Evolutionary conservation across 2,888 invertebrate species (phyloP).

Genomic region (Drosophila lutescens): DNA sequence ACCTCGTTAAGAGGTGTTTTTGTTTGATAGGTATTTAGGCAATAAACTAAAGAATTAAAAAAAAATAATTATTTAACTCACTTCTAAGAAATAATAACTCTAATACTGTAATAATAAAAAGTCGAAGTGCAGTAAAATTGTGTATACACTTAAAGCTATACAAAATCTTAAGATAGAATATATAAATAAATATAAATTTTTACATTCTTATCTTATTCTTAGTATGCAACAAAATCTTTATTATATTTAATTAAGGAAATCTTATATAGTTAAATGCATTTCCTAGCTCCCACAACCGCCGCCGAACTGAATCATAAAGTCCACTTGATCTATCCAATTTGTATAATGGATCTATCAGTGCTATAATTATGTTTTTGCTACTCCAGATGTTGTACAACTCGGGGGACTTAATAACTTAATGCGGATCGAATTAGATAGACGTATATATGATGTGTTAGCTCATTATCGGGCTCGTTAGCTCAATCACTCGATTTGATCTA

Average conservation of each 20-base stretch:
- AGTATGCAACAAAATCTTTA: no score
- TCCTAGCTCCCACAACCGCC: constrained; percentile 27
- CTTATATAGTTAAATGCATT: constrained; percentile 1
- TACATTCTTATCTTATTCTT: background rate
- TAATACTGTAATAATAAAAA: no score
- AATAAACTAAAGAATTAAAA: no score
- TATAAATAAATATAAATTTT: background rate
- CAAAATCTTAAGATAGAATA: no score
- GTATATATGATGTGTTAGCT: constrained; percentile 44
- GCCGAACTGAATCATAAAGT: constrained; percentile 13
- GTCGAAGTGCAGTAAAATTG: no score
- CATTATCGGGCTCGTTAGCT: constrained; percentile 64
- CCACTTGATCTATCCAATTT: constrained; percentile 36
- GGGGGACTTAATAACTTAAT: constrained; percentile 47
- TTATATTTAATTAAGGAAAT: no score
- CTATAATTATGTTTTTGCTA: constrained; percentile 35
- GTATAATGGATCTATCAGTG: constrained; percentile 34
- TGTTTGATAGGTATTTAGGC: no score
- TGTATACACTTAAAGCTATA: no score
- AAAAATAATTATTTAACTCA: background rate
- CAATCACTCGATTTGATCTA: constrained; percentile 51
- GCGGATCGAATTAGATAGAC: constrained; percentile 13
- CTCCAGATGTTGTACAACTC: constrained; percentile 26
- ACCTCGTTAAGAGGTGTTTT: no score
- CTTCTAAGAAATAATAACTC: no score